A percentile compares a stretch with the other conserved stretches of the same genome.
These are phyloP conservation scores for Plagodis dolabraria DNA, from an alignment of 2,888 invertebrate genomes.

Conservation along the genomic window DNA sequence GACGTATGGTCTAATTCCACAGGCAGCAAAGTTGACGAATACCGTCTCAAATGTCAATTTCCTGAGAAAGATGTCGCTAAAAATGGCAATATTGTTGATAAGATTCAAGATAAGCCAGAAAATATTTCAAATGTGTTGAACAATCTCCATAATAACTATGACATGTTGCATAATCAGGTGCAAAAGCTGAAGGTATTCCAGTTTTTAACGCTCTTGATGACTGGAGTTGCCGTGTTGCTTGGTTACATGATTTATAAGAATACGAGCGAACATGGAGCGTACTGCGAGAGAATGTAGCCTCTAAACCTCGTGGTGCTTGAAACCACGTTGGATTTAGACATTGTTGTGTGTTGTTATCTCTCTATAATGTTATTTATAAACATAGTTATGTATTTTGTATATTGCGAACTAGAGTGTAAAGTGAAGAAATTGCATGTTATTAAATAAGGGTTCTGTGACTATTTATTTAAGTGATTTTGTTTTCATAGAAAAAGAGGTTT, in stretches of 20 bases:
- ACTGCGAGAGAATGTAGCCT: conserved; percentile 73
- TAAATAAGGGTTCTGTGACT: conserved; percentile 3
- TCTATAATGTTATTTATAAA: conserved; percentile 50
- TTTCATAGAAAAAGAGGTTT: too few species aligned
- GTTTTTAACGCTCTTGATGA: conserved; percentile 61
- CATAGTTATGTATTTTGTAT: conserved; percentile 45
- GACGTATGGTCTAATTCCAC: conserved; percentile 90
- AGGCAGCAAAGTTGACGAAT: conserved; percentile 87
- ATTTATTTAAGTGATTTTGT: too few species aligned
- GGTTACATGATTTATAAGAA: conserved; percentile 66
- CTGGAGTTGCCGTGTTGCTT: conserved; percentile 57
- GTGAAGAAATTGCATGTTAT: conserved; percentile 39
- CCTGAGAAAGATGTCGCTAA: conserved; percentile 70
- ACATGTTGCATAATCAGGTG: conserved; percentile 59
- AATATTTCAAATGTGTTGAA: conserved; percentile 88
- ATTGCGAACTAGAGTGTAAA: conserved; percentile 49
- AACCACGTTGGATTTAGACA: conserved; percentile 56
- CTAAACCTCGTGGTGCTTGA: conserved; percentile 60
- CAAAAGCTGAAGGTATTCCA: conserved; percentile 65
- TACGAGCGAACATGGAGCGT: conserved; percentile 54
- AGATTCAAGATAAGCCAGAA: conserved; percentile 87
- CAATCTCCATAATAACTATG: conserved; percentile 66
- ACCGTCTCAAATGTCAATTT: conserved; percentile 89
- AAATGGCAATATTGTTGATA: conserved; percentile 61
- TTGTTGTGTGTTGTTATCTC: conserved; percentile 44